Conservation (phyloP, 2,797 vertebrate genomes). For the Pseudochirops corinnae region DNA sequence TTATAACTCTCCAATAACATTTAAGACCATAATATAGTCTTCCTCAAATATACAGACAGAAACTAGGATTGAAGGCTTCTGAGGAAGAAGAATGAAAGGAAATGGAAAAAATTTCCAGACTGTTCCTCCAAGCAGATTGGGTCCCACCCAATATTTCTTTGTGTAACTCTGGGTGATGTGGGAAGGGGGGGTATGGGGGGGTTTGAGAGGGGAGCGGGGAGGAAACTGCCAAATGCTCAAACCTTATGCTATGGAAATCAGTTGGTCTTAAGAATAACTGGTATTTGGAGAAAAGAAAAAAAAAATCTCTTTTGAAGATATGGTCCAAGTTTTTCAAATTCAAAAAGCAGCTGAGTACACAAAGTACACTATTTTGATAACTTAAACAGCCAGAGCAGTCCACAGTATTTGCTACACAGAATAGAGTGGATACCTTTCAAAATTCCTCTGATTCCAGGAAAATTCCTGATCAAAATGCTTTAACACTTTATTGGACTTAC, state of each 20-base stretch:
- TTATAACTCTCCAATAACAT: conserved; percentile 17
- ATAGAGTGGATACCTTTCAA: neutral
- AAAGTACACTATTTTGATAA: neutral
- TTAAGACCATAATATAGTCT: conserved; percentile 4
- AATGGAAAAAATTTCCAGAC: conserved; percentile 14
- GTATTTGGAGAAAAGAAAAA: conserved; percentile 11
- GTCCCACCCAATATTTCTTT: neutral
- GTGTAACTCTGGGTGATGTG: conserved; percentile 6
- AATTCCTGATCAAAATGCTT: conserved; percentile 31
- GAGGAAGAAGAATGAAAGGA: conserved; percentile 5
- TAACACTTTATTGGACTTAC: conserved; percentile 14
- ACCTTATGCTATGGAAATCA: neutral
- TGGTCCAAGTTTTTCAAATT: conserved; percentile 27
- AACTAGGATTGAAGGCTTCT: neutral
- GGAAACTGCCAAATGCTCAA: conserved; percentile 33
- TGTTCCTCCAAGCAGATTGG: neutral
- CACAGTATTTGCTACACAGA: neutral
- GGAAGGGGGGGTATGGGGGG: neutral
- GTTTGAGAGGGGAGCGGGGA: neutral
- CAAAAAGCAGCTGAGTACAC: conserved; percentile 5
- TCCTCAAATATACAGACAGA: conserved; percentile 11
- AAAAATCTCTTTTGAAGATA: conserved; percentile 25
- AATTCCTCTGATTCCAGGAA: conserved; percentile 24
- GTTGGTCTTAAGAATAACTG: conserved; percentile 46
- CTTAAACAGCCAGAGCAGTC: neutral